Conservation (phyloP, 2,113 vertebrate species). For the Rhabdornis inornatus region DNA sequence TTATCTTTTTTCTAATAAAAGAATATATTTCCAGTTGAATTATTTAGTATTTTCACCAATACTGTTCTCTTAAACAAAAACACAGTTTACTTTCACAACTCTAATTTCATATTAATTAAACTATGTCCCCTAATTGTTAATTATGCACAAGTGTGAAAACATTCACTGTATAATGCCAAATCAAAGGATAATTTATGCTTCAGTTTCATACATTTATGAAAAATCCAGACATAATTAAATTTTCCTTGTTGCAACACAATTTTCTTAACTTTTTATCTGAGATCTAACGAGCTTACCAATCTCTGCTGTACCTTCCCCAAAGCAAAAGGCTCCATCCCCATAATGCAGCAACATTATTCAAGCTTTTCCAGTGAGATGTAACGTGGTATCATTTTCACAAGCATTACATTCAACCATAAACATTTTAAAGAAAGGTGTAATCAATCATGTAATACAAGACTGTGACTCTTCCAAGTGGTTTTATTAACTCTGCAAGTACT, state of each 20-base stretch:
- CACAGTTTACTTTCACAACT: background rate
- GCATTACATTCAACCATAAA: background rate
- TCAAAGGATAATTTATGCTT: background rate
- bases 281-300: background rate
- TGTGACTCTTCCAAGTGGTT: background rate
- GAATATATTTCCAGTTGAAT: background rate
- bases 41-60: background rate
- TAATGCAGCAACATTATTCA: background rate
- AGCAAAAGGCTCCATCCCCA: background rate
- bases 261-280: background rate
- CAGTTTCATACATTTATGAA: background rate
- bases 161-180: background rate
- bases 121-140: background rate
- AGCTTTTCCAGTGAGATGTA: background rate
- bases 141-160: background rate
- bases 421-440: background rate
- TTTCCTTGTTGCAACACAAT: background rate
- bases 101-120: background rate
- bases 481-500: background rate
- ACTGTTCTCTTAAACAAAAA: background rate
- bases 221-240: background rate
- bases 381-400: background rate
- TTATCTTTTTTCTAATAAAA: background rate
- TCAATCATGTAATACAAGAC: constrained; percentile 9
- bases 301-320: background rate